Evolutionary conservation across 2,113 vertebrate species (phyloP).

Genomic region (Ursus arctos): DNA sequence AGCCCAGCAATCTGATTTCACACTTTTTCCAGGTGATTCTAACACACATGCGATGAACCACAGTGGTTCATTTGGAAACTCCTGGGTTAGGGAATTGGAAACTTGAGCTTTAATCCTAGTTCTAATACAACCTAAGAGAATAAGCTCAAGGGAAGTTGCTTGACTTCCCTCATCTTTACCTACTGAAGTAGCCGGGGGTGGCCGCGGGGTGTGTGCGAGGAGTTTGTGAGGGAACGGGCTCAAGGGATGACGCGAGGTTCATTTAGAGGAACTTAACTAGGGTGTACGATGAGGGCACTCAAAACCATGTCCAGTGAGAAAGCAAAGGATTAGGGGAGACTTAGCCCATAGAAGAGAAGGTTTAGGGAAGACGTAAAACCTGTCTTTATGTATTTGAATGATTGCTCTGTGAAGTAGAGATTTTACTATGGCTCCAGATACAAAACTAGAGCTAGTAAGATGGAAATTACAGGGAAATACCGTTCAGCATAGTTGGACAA

Average conservation of each 20-base stretch:
- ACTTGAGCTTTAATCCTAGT: conserved; percentile 26
- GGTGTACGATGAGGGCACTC: not conserved
- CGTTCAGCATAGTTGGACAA: not conserved
- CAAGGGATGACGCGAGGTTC: not conserved
- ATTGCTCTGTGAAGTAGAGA: not conserved
- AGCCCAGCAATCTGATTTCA: not conserved
- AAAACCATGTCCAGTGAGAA: not conserved
- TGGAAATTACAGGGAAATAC: conserved; percentile 36
- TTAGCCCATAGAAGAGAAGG: not conserved
- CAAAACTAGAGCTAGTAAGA: not conserved
- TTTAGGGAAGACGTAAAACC: not conserved
- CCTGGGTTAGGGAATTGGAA: not conserved
- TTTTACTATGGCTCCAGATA: not conserved
- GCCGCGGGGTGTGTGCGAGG: not conserved
- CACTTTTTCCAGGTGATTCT: not conserved
- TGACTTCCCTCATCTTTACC: conserved; percentile 23
- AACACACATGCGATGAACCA: not conserved
- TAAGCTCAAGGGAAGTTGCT: not conserved
- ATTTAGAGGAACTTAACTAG: not conserved
- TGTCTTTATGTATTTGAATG: not conserved
- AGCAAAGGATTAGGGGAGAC: not conserved
- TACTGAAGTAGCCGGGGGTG: not conserved
- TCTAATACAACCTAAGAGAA: not conserved
- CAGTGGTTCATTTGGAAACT: conserved; percentile 28
- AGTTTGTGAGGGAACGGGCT: conserved; percentile 11